phyloP scores from a whole-genome alignment of 2,113 vertebrate species.

The Eulemur macaco region DNA sequence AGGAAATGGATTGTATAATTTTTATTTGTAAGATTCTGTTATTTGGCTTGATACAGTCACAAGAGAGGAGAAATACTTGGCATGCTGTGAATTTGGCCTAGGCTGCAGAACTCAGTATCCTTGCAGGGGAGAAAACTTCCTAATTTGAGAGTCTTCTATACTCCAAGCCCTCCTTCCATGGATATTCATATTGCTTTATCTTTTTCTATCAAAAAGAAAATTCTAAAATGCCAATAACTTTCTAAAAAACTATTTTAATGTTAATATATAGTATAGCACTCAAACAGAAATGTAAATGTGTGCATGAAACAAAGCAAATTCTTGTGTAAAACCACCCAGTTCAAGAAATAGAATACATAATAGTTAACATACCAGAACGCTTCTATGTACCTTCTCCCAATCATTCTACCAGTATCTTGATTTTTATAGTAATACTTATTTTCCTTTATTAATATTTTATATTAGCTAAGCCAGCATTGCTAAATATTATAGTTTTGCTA shows the following conservation, averaged over 20 bases:
- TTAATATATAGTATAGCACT: background rate
- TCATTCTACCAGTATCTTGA: background rate
- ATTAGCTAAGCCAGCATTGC: background rate
- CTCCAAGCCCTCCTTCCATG: background rate
- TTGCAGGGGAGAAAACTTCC: background rate
- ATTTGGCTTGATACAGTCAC: background rate
- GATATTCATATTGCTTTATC: background rate
- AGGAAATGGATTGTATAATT: background rate
- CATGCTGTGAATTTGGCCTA: background rate
- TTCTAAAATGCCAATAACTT: background rate
- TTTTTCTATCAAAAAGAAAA: background rate
- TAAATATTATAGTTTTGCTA: background rate
- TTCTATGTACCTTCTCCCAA: background rate
- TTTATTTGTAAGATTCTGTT: background rate
- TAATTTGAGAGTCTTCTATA: background rate
- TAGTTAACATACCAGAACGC: background rate
- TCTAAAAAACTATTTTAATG: background rate
- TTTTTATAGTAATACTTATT: background rate
- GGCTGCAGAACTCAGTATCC: background rate
- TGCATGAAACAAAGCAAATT: background rate
- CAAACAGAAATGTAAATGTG: background rate
- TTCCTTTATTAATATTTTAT: background rate
- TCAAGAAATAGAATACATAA: background rate
- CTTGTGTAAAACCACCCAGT: background rate
- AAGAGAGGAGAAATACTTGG: background rate